Percentiles rank a stretch among this genome's conserved stretches.
Evolutionary conservation across 2,113 vertebrate genomes (phyloP).

Genomic region (Lepidothrix coronata): DNA sequence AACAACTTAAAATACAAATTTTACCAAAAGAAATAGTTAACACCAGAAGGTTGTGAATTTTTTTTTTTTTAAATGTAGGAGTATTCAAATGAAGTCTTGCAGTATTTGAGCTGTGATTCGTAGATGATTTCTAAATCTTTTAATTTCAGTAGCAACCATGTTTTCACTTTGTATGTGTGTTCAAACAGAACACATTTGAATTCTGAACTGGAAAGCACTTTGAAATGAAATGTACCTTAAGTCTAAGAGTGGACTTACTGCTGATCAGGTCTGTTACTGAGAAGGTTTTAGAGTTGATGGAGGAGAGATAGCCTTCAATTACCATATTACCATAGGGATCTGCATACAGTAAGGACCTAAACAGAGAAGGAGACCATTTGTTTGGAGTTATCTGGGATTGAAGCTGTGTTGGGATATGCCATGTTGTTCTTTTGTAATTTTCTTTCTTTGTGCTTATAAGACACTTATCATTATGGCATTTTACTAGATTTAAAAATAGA

Average conservation of each 20-base stretch:
- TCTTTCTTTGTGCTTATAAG: not conserved
- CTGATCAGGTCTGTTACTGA: not conserved
- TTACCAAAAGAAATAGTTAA: not conserved
- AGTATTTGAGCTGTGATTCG: not conserved
- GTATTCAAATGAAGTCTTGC: not conserved
- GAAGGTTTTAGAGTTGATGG: not conserved
- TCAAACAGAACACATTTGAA: not conserved
- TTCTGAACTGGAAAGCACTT: not conserved
- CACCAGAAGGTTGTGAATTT: not conserved
- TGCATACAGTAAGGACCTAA: not conserved
- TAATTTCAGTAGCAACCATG: not conserved
- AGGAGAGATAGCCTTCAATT: not conserved
- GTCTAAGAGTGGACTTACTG: not conserved
- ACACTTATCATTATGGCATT: not conserved
- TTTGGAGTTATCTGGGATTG: not conserved
- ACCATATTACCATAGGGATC: not conserved
- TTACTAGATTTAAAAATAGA: conserved; percentile 2
- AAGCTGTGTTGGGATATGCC: not conserved
- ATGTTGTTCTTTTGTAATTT: not conserved
- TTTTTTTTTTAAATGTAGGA: not conserved
- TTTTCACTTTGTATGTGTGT: rapidly evolving
- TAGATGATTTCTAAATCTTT: not conserved
- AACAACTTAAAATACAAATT: conserved; percentile 4
- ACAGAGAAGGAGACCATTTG: not conserved
- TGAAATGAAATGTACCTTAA: not conserved